These are phyloP conservation scores for Lamellibrachia luymesi DNA, from an alignment of 1,140 invertebrate genomes.

Conservation along the genomic window DNA sequence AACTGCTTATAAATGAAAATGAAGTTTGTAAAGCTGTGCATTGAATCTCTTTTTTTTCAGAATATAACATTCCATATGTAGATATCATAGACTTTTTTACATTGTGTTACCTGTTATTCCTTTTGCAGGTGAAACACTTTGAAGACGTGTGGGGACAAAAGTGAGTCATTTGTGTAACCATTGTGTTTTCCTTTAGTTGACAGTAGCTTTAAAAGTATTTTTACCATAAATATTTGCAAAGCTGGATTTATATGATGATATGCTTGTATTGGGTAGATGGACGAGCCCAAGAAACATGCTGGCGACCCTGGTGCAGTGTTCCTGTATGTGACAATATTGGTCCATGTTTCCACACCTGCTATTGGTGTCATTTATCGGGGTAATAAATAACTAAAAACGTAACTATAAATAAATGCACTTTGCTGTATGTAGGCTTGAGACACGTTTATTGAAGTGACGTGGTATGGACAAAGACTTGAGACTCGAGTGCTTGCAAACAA, in stretches of 20 bases:
- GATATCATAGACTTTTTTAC: too few relatives aligned
- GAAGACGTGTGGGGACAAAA: conserved; percentile 17
- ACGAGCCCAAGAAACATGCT: background rate
- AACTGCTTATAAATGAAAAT: background rate
- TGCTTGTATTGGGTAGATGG: background rate
- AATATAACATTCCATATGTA: too few relatives aligned
- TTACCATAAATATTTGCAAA: background rate
- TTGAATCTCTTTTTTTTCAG: background rate
- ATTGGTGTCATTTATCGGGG: background rate
- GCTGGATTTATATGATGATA: background rate
- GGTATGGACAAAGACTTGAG: too few relatives aligned
- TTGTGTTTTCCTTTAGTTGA: background rate
- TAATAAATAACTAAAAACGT: background rate
- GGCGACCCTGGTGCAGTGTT: background rate
- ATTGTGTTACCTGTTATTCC: background rate
- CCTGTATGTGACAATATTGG: background rate
- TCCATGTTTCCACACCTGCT: background rate
- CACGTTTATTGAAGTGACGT: too few relatives aligned
- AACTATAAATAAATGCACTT: background rate
- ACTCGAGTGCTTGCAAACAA: too few relatives aligned
- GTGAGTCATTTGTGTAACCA: conserved; percentile 3
- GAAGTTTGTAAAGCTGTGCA: background rate
- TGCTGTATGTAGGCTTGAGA: too few relatives aligned
- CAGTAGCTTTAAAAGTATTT: background rate
- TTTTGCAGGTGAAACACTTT: conserved; percentile 19